Evolutionary conservation across 1,140 invertebrate species (phyloP).

Genomic region (Drosophila parvula): DNA sequence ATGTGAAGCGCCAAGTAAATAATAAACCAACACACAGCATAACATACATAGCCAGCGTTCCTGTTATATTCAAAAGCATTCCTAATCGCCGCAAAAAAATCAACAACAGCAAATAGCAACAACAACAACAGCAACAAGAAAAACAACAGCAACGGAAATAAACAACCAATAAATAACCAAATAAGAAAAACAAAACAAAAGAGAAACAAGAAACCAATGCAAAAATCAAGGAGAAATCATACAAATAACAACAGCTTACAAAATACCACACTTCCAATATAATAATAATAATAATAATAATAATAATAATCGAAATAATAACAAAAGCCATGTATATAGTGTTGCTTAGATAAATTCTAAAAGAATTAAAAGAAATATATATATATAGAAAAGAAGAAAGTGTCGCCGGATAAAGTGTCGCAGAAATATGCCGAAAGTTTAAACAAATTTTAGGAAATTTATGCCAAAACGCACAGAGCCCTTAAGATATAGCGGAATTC

Average conservation of each 20-base stretch:
- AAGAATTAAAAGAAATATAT: constrained; percentile 39
- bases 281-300: constrained; percentile 29
- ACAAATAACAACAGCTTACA: constrained; percentile 46
- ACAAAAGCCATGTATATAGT: constrained; percentile 43
- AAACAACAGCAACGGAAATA: constrained; percentile 29
- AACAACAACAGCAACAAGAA: constrained; percentile 34
- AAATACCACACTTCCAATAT: constrained; percentile 22
- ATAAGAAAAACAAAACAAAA: constrained; percentile 27
- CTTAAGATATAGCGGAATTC: constrained; percentile 65
- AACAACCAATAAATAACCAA: constrained; percentile 29
- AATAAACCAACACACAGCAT: constrained; percentile 36
- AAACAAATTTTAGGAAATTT: constrained; percentile 56
- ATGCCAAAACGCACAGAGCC: constrained; percentile 26
- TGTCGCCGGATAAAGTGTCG: constrained; percentile 33
- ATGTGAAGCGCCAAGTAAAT: constrained; percentile 30
- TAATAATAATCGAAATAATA: constrained; percentile 20
- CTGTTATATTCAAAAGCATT: constrained; percentile 77
- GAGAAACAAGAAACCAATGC: constrained; percentile 33
- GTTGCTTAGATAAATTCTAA: constrained; percentile 66
- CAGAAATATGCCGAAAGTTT: constrained; percentile 39
- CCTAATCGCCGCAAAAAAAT: constrained; percentile 60
- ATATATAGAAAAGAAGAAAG: constrained; percentile 16
- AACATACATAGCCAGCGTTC: constrained; percentile 73
- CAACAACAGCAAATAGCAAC: constrained; percentile 19
- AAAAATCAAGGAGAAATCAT: constrained; percentile 25